Evolutionary conservation across 2,888 invertebrate genomes (phyloP).

Genomic region (Trichogramma evanescens): DNA sequence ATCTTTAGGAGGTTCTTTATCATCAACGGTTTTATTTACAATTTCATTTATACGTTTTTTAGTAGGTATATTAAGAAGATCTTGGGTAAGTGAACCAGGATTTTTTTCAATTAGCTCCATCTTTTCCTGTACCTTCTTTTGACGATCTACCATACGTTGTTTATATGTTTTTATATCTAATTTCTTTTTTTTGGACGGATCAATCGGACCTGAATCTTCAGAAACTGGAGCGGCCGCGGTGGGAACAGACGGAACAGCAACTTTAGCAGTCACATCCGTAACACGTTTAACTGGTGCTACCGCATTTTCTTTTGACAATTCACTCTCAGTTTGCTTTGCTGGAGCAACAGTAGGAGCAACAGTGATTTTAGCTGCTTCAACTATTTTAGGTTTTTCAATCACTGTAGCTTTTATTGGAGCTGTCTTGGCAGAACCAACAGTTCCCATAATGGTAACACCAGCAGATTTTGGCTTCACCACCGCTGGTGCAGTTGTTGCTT

Average conservation of each 20-base stretch:
- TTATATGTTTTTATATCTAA: conserved; percentile 40
- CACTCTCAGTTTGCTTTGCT: neutral
- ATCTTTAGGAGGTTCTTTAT: neutral
- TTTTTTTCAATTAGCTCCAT: conserved; percentile 23
- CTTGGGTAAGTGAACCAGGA: conserved; percentile 26
- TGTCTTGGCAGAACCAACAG: neutral
- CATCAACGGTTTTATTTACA: no score
- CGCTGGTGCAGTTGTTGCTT: neutral
- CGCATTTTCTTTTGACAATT: neutral
- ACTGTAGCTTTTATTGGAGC: conserved; percentile 12
- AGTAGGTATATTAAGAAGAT: conserved; percentile 30
- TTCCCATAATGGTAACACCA: neutral
- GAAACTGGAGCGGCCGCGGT: neutral
- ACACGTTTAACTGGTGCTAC: neutral
- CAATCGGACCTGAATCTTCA: neutral
- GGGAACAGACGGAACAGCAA: neutral
- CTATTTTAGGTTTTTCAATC: neutral
- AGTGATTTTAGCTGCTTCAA: neutral
- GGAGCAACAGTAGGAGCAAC: neutral
- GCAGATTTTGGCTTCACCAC: neutral
- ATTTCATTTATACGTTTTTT: conserved; percentile 1
- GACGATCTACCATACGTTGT: conserved; percentile 32
- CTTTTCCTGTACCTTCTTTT: conserved; percentile 23
- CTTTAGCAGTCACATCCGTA: neutral
- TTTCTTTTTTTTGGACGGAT: conserved; percentile 26